A percentile compares a stretch with the other conserved stretches of the same genome.
These are phyloP conservation scores for Mormyrus proboscirostris DNA, from an alignment of 2,797 vertebrate genomes.

Conservation along the genomic window DNA sequence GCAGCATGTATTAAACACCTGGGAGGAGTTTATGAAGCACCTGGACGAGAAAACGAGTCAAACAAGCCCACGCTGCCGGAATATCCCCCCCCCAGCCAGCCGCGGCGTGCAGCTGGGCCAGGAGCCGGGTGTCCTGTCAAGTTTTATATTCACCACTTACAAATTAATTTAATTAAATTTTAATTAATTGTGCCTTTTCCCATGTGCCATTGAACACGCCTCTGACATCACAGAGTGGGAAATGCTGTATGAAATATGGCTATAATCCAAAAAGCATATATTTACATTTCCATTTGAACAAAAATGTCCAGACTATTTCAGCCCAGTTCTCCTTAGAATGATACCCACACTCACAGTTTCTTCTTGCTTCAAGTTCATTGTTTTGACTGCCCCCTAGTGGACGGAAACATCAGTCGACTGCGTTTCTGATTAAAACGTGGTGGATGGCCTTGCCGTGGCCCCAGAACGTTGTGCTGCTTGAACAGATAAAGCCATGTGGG, in stretches of 20 bases:
- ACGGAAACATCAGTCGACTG: constrained; percentile 30
- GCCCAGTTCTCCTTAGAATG: not conserved
- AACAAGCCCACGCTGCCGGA: not conserved
- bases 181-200: not conserved
- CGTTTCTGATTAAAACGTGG: not conserved
- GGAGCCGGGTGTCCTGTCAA: not conserved
- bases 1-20: constrained; percentile 14
- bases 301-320: not conserved
- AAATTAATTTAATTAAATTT: constrained; percentile 12
- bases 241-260: not conserved
- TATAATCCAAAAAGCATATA: not conserved
- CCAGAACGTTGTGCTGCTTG: not conserved
- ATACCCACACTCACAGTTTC: not conserved
- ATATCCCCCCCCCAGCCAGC: not conserved
- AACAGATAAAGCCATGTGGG: not conserved
- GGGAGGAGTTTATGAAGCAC: not conserved
- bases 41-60: not conserved
- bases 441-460: not conserved
- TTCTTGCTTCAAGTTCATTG: not conserved
- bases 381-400: constrained; percentile 59
- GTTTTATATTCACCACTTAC: not conserved
- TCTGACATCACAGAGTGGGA: not conserved
- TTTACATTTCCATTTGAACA: not conserved
- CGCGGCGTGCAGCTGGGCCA: not conserved
- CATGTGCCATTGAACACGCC: not conserved